Percentiles rank a stretch among this genome's conserved stretches.
These are phyloP conservation scores for Priocnemis perturbator DNA, from an alignment of 2,888 invertebrate species.

Conservation along the genomic window DNA sequence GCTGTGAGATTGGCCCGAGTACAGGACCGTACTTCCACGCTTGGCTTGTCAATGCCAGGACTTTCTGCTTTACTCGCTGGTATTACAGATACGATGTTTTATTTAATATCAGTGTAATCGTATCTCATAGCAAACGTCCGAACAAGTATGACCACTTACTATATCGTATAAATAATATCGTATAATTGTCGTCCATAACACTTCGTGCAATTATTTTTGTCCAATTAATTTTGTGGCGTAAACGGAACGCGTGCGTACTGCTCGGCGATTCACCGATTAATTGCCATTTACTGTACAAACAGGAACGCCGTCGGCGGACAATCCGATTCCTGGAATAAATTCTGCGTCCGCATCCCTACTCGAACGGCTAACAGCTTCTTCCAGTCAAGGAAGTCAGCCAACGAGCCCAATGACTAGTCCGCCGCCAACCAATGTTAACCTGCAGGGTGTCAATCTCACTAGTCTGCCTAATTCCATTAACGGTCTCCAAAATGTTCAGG, in stretches of 20 bases:
- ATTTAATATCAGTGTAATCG: background rate
- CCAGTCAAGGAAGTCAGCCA: slow-evolving; percentile 70
- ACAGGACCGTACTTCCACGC: slow-evolving; percentile 74
- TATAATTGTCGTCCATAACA: too few relatives aligned
- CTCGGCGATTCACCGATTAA: too few relatives aligned
- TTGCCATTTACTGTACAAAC: slow-evolving; percentile 13
- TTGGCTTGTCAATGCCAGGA: slow-evolving; percentile 79
- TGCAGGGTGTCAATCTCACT: slow-evolving; percentile 85
- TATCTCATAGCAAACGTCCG: too few relatives aligned
- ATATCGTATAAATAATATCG: too few relatives aligned
- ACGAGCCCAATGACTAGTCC: slow-evolving; percentile 81
- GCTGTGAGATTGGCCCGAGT: slow-evolving; percentile 76
- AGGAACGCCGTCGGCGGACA: slow-evolving; percentile 79
- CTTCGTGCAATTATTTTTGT: too few relatives aligned
- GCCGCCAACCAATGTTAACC: slow-evolving; percentile 77
- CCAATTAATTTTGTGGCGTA: too few relatives aligned
- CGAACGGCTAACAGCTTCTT: slow-evolving; percentile 77
- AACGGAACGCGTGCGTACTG: too few relatives aligned
- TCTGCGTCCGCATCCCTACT: slow-evolving; percentile 76
- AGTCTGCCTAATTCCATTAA: slow-evolving; percentile 81
- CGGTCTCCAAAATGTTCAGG: slow-evolving; percentile 87
- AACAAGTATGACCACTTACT: too few relatives aligned
- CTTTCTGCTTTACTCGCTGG: slow-evolving; percentile 79
- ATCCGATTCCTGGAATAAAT: slow-evolving; percentile 78
- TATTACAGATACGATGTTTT: slow-evolving; percentile 41